phyloP scores from a whole-genome alignment of 1,140 invertebrate genomes.

The Zaprionus taronus region DNA sequence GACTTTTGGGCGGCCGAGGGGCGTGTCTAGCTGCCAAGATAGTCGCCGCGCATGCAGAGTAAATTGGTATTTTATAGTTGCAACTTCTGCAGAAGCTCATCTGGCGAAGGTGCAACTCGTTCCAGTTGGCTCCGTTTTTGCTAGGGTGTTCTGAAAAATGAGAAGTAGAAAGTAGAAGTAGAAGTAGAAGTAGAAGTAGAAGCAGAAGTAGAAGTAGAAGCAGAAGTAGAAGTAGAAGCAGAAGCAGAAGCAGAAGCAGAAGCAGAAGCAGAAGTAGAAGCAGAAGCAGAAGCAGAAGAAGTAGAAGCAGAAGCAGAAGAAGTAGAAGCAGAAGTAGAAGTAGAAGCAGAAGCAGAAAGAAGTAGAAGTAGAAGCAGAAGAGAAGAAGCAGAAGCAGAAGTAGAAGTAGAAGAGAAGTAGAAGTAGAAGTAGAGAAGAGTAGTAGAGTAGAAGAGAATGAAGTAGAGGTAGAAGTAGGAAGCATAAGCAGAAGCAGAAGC shows the following conservation, averaged over 20 bases:
- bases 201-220: neutral
- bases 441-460: neutral
- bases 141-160: no score
- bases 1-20: constrained; percentile 17
- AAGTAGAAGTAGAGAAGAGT: neutral
- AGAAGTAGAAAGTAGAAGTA: no score
- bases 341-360: neutral
- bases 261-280: neutral
- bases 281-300: neutral
- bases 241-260: neutral
- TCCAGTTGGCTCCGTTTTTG: no score
- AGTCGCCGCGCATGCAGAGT: constrained; percentile 73
- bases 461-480: neutral
- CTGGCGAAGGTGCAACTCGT: constrained; percentile 39
- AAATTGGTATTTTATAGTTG: constrained; percentile 80
- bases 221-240: neutral
- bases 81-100: constrained; percentile 47
- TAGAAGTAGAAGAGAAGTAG: neutral
- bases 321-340: neutral
- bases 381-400: neutral
- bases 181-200: neutral
- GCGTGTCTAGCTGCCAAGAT: constrained; percentile 70
- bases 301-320: no score
- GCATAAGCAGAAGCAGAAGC: neutral
- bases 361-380: neutral